Evolutionary conservation across 2,797 vertebrate genomes (phyloP), one percentile per base, ranked within the genome.

Genomic region (Pagetopsis macropterus): DNA sequence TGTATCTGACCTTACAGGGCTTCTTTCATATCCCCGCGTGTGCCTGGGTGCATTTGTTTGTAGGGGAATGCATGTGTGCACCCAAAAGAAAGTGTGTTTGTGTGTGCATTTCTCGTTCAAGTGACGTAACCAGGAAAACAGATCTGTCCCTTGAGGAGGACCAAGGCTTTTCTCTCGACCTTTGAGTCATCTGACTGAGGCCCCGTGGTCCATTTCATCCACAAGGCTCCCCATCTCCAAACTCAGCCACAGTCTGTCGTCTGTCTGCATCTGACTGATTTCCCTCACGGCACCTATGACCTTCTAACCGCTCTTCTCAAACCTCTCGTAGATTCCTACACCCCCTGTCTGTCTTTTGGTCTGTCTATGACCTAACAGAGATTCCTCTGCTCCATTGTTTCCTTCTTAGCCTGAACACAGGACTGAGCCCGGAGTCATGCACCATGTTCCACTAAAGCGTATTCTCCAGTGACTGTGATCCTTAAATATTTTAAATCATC

Each of bases 1-100:
- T 87, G 77, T 75, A 87, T 83, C 90, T 94, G 92, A 95, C 92
- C 91, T 94, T 91, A 95, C 93, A 93, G 92, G 92, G 88, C 72
- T 87, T 89, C 92, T 94, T 94, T 94, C 88, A 94, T 95, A 91
- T 84, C 78, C 81, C 49, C 19, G 83, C 65, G 9, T 75, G 71
- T 75, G 72, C 77, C 66, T 81, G 68, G 74, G 75, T 83, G 73
- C 72, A 65, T 84, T 84, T 84, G 76, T 84, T 81, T 82, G 83
- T 80, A 76, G 55, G 79, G 70, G 78, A 78, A 84, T 68, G 83
- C 72, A 68, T 72, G 77, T 55, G 52, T 63, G 68, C 70, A 64
- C 63, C 64, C 23, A 68, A 76, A 76, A 65, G 27, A 62, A 74
- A 49, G 75, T 83, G 72, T 82, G 77, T 89, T 83, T 82, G 75